Percentiles rank a stretch among this genome's conserved stretches.
Conservation (phyloP, 2,797 vertebrate genomes). For the Sandelia bainsii region DNA sequence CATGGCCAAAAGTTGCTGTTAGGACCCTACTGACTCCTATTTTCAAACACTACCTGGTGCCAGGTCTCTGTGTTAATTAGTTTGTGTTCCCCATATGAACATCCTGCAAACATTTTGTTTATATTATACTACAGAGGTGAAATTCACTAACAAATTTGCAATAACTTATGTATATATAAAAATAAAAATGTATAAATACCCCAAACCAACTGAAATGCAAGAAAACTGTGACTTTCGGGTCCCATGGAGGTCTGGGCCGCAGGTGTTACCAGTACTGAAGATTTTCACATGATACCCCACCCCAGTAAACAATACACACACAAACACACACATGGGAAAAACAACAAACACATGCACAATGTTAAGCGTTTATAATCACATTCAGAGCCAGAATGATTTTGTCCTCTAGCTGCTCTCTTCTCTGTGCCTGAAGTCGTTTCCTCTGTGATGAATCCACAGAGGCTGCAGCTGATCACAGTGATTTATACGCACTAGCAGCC, state of each 20-base stretch:
- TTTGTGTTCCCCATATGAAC: neutral
- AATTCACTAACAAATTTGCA: neutral
- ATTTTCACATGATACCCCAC: neutral
- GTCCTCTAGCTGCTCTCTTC: conserved; percentile 63
- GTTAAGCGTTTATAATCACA: conserved; percentile 52
- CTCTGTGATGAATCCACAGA: conserved; percentile 60
- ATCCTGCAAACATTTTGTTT: neutral
- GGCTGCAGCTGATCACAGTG: conserved; percentile 68
- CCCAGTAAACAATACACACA: conserved; percentile 25
- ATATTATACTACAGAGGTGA: too few species aligned
- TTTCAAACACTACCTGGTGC: too few species aligned
- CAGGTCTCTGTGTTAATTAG: too few species aligned
- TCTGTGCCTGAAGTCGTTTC: conserved; percentile 49
- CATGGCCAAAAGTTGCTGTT: neutral
- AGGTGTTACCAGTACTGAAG: neutral
- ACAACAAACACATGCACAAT: conserved; percentile 33
- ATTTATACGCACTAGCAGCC: conserved; percentile 65
- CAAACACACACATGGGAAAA: conserved; percentile 12
- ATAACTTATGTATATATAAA: neutral
- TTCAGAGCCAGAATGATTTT: conserved; percentile 36
- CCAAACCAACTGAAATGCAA: neutral
- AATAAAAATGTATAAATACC: conserved; percentile 7
- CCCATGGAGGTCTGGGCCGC: neutral
- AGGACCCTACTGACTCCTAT: too few species aligned
- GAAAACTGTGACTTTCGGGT: neutral